Evolutionary conservation across 2,797 vertebrate genomes (phyloP).

Genomic region (Bradypodion pumilum): DNA sequence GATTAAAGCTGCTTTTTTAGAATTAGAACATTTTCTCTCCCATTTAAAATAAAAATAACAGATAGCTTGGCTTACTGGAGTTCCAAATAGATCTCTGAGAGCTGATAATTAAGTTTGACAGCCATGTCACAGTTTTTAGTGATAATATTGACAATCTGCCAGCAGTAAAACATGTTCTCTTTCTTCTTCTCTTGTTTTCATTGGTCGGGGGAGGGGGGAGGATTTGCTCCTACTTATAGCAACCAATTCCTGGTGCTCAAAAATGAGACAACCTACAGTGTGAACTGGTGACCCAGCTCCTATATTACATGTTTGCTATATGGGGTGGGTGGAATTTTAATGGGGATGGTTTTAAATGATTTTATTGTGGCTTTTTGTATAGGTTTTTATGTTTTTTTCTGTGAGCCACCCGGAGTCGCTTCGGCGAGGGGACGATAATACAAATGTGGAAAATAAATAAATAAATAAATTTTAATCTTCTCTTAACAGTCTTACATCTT

Average conservation of each 20-base stretch:
- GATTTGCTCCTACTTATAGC: constrained; percentile 16
- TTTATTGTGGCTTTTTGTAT: no score
- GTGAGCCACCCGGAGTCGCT: no score
- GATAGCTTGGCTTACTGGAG: constrained; percentile 46
- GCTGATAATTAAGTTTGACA: constrained; percentile 65
- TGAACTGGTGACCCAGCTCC: neutral
- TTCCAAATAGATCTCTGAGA: constrained; percentile 55
- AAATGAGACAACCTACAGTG: constrained; percentile 25
- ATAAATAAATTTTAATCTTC: constrained; percentile 17
- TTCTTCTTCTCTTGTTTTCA: constrained; percentile 18
- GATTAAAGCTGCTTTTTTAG: constrained; percentile 5
- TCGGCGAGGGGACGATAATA: no score
- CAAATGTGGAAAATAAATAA: no score
- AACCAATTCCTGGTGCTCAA: constrained; percentile 39
- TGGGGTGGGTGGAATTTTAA: no score
- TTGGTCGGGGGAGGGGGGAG: constrained; percentile 21
- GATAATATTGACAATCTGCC: constrained; percentile 45
- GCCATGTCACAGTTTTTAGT: constrained; percentile 63
- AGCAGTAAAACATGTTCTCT: constrained; percentile 20
- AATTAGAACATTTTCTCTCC: constrained; percentile 6
- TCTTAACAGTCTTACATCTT: neutral
- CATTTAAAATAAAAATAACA: constrained; percentile 30
- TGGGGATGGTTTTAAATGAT: no score
- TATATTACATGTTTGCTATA: neutral
- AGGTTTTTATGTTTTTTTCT: no score